Evolutionary conservation across 2,113 vertebrate species (phyloP), one percentile per base, ranked within the genome.

Genomic region (Oxyruncus cristatus): DNA sequence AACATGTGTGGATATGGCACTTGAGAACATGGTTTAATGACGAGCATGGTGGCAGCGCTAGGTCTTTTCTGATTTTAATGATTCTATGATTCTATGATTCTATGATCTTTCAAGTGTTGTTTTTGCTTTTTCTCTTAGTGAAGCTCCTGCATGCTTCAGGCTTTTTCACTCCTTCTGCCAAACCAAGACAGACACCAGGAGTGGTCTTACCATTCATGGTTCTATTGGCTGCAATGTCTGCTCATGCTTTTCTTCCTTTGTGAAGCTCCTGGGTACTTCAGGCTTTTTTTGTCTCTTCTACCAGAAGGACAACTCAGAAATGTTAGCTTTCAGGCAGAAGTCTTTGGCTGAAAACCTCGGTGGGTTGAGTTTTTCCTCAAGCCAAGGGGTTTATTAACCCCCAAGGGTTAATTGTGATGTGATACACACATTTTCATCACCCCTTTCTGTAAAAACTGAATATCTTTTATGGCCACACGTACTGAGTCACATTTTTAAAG

Each of bases 1-100:
- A 55, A 72, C 27, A 62, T 0, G 0, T 23, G 49, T 0, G 0
- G 32, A 6, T 49, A 41, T 35, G 22, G 53, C 30, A 37, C 14
- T 35, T 37, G 49, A 56, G 42, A 49, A 28, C 12, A 28, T 9
- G 15, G 33, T 42, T 77, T 21, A 56, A 11, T 49, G 35, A 49
- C 42, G 35, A 42, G 35, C 30, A 55, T 33, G 35, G 17, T 28
- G 30, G 17, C 41, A n/a, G 46, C 27, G 9, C 32, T 13, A 23
- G 17, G 53, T 56, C 8, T 49, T 77, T 77, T 37, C 18, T n/a
- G 55, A 11, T 5, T 41, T 76, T 7, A 55, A 35, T 27, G 62
- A 55, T 35, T 11, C 2, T 0, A 32, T 41, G 78, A 55, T 35
- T 11, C 2, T 0, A 32, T 41, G 78, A 75, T 41, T 12, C 2